A percentile compares a stretch with the other conserved stretches of the same genome.
phyloP scores from a whole-genome alignment of 2,888 invertebrate species.

The Leucophora obtusa region DNA sequence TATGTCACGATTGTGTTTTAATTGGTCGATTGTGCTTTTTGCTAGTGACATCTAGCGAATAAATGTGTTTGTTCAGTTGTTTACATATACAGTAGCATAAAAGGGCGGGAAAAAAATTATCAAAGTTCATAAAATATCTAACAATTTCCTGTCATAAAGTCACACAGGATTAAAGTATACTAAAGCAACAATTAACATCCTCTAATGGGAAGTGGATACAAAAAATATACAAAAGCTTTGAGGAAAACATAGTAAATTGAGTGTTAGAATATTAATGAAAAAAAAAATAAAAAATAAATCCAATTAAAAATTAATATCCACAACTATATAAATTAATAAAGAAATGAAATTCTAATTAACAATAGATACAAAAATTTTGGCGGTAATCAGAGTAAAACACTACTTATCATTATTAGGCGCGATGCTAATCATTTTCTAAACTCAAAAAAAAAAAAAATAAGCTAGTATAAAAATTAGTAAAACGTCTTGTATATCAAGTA shows the following conservation, averaged over 20 bases:
- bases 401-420: too few species aligned
- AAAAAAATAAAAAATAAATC: background rate
- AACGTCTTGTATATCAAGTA: too few species aligned
- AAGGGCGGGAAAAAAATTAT: conserved; percentile 3
- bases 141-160: conserved; percentile 48
- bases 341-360: too few species aligned
- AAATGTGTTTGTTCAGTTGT: conserved; percentile 5
- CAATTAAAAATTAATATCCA: background rate
- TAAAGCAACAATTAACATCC: conserved; percentile 1
- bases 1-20: conserved; percentile 26
- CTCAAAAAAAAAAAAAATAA: too few species aligned
- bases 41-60: conserved; percentile 1
- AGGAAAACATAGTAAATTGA: background rate
- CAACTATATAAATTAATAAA: too few species aligned
- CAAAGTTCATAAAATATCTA: conserved; percentile 20
- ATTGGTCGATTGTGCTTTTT: conserved; percentile 34
- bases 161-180: conserved; percentile 21
- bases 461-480: too few species aligned
- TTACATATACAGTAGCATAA: background rate
- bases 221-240: background rate
- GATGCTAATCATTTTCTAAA: too few species aligned
- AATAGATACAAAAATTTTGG: too few species aligned
- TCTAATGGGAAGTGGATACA: background rate
- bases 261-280: background rate
- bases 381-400: too few species aligned